Percentiles rank a stretch among this genome's conserved stretches.
Evolutionary conservation across 2,113 vertebrate genomes (phyloP).

Genomic region (Anguilla japonica): DNA sequence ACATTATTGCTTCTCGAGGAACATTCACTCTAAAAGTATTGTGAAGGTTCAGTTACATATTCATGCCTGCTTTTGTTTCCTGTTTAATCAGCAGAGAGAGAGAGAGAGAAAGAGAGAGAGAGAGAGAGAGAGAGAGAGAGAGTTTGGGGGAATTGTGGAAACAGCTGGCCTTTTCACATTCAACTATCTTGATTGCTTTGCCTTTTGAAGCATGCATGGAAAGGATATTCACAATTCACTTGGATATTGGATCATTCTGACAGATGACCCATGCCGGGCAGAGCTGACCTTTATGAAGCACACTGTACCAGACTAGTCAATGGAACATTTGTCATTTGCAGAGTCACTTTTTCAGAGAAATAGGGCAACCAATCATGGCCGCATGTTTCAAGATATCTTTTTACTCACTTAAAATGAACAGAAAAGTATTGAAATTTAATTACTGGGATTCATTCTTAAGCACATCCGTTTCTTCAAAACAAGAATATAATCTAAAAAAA

Average conservation of each 20-base stretch:
- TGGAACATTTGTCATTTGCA: background rate
- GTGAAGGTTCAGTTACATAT: too few relatives aligned
- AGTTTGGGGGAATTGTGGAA: slow-evolving; percentile 25
- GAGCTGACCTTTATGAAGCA: slow-evolving; percentile 56
- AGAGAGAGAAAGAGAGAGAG: too few relatives aligned
- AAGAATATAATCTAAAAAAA: background rate
- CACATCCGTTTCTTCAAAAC: background rate
- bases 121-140: too few relatives aligned
- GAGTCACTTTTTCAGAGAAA: background rate
- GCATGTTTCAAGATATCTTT: background rate
- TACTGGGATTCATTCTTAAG: too few relatives aligned
- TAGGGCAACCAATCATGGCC: background rate
- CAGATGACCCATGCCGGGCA: slow-evolving; percentile 38
- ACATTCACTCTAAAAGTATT: background rate
- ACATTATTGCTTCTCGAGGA: too few relatives aligned
- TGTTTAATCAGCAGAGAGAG: too few relatives aligned
- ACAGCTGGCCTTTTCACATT: slow-evolving; percentile 49
- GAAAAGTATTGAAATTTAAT: background rate
- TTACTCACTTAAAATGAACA: background rate
- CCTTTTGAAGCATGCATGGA: slow-evolving; percentile 52
- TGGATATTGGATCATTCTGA: slow-evolving; percentile 47
- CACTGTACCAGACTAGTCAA: slow-evolving; percentile 38
- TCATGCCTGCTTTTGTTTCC: too few relatives aligned
- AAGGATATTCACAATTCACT: slow-evolving; percentile 46
- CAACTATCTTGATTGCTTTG: slow-evolving; percentile 44